A percentile compares a stretch with the other conserved stretches of the same genome.
Evolutionary conservation across 2,113 vertebrate species (phyloP).

Genomic region (Peromyscus californicus): DNA sequence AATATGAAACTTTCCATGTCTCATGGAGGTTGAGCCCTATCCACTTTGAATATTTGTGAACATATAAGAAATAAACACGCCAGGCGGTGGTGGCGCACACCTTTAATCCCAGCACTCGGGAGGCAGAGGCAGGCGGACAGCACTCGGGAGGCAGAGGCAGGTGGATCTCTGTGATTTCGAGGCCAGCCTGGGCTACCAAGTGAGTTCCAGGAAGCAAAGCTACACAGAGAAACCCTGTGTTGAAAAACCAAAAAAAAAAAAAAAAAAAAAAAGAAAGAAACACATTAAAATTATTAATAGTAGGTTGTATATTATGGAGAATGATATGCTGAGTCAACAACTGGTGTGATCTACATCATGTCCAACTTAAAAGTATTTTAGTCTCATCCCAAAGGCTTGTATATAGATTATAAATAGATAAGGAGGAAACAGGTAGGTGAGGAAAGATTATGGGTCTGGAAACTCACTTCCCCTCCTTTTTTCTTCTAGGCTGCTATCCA

Average conservation of each 20-base stretch:
- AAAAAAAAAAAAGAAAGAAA: neutral
- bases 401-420: neutral
- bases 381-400: neutral
- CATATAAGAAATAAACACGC: neutral
- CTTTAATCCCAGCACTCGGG: no score
- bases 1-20: neutral
- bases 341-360: neutral
- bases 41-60: slow-evolving; percentile 9
- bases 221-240: no score
- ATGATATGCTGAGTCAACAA: neutral
- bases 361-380: neutral
- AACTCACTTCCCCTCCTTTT: no score
- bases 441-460: neutral
- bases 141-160: no score
- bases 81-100: no score
- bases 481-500: neutral
- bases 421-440: neutral
- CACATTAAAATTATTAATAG: neutral
- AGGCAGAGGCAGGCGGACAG: no score
- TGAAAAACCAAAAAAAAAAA: no score
- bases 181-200: no score
- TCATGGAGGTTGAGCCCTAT: neutral
- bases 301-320: neutral
- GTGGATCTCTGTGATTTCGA: no score
- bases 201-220: no score